Evolutionary conservation across 2,797 vertebrate genomes (phyloP).

Genomic region (Hypotaenidia okinawae): DNA sequence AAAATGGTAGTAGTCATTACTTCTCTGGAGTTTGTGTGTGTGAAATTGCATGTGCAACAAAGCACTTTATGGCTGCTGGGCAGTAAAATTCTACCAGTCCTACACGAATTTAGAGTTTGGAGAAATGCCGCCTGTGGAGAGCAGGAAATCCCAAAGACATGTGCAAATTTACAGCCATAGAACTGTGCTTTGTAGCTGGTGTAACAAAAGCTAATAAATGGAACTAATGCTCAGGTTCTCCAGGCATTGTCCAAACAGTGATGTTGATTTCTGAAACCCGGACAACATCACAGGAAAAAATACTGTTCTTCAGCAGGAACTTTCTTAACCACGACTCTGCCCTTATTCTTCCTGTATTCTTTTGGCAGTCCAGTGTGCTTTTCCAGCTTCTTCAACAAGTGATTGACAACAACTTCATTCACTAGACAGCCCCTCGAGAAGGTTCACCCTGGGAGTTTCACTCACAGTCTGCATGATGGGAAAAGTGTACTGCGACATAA

Average conservation of each 20-base stretch:
- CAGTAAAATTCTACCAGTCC: background rate
- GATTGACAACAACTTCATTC: background rate
- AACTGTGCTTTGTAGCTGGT: background rate
- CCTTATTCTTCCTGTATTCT: background rate
- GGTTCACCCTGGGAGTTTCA: background rate
- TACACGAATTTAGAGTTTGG: background rate
- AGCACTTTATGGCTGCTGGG: background rate
- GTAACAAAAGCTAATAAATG: background rate
- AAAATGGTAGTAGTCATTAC: background rate
- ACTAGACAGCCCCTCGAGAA: background rate
- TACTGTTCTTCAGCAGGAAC: background rate
- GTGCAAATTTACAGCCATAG: background rate
- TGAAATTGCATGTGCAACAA: background rate
- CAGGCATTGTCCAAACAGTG: background rate
- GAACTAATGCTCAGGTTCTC: background rate
- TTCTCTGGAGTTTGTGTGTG: background rate
- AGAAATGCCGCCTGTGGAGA: conserved; percentile 12
- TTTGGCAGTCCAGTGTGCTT: background rate
- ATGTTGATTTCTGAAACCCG: background rate
- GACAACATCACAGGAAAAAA: background rate
- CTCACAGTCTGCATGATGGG: background rate
- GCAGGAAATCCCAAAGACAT: conserved; percentile 14
- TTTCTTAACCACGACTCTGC: background rate
- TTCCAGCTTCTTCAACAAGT: background rate
- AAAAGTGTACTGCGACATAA: background rate